Evolutionary conservation across 1,140 invertebrate genomes (phyloP).

Genomic region (Aphis craccivora): DNA sequence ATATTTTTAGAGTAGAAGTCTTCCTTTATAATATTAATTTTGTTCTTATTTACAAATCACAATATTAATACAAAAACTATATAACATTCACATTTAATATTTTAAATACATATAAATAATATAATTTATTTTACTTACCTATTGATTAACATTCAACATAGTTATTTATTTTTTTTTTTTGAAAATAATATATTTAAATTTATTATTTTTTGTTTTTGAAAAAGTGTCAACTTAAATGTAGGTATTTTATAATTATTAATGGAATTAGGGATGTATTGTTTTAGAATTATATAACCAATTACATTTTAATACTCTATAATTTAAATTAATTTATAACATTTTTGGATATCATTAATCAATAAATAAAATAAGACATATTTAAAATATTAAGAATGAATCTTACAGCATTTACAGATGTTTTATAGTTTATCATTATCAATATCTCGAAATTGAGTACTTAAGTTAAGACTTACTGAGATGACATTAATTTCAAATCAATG

Average conservation of each 20-base stretch:
- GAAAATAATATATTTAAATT: neutral
- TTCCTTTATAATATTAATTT: neutral
- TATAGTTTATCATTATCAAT: neutral
- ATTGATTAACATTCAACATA: neutral
- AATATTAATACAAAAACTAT: no score
- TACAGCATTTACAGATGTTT: neutral
- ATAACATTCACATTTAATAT: neutral
- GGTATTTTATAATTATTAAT: no score
- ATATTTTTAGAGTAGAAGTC: neutral
- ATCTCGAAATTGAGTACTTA: neutral
- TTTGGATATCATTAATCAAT: neutral
- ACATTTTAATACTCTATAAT: no score
- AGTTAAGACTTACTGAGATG: constrained; percentile 40
- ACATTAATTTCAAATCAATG: constrained; percentile 53
- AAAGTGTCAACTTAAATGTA: no score
- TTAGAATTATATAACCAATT: no score
- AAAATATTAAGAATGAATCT: neutral
- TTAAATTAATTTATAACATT: no score
- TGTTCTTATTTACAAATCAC: neutral
- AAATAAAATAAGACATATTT: neutral
- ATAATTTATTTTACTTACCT: no score
- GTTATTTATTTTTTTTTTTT: no score
- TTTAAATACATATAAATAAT: neutral
- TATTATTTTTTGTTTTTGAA: neutral
- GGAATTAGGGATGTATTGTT: no score